Evolutionary conservation across 2,888 invertebrate species (phyloP).

Genomic region (Cataglyphis albicans): DNA sequence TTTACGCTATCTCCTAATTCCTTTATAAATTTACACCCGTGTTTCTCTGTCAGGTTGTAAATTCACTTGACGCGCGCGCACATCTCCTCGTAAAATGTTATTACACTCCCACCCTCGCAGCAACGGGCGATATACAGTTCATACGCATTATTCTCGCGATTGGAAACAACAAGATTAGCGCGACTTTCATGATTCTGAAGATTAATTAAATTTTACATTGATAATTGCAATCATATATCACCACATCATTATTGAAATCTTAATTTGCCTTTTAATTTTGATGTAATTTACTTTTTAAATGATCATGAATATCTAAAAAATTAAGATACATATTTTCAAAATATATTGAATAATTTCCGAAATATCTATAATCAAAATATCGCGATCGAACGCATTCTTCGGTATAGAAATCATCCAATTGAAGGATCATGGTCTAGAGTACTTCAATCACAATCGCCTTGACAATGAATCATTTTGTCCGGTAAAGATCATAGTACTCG

Average conservation of each 20-base stretch:
- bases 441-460: not conserved
- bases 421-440: not conserved
- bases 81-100: conserved; percentile 13
- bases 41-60: conserved; percentile 12
- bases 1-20: conserved; percentile 26
- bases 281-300: not conserved
- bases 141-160: conserved; percentile 12
- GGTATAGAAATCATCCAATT: not conserved
- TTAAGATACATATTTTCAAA: not conserved
- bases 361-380: not conserved
- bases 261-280: not conserved
- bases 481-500: not conserved
- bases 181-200: conserved; percentile 23
- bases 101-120: not conserved
- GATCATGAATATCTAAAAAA: not conserved
- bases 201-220: conserved; percentile 25
- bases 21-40: conserved; percentile 33
- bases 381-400: not conserved
- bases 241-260: not conserved
- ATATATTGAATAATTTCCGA: not conserved
- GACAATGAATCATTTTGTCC: not conserved
- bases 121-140: conserved; percentile 13
- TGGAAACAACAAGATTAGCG: not conserved
- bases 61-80: conserved; percentile 10
- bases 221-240: not conserved